Percentiles rank a stretch among this genome's conserved stretches.
phyloP scores from a whole-genome alignment of 2,888 invertebrate species.

The Apamea crenata region DNA sequence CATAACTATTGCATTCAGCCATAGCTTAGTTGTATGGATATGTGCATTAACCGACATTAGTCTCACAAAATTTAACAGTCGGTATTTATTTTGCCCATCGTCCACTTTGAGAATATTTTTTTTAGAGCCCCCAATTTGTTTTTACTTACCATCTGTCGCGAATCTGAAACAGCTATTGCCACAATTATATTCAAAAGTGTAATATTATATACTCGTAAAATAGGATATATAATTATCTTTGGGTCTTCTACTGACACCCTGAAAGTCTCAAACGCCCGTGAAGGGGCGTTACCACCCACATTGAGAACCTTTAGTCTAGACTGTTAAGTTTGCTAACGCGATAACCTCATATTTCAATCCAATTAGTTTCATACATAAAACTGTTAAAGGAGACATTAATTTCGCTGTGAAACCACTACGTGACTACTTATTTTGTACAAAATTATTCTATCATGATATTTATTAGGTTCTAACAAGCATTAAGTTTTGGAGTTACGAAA shows the following conservation, averaged over 20 bases:
- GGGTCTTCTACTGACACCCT: background rate
- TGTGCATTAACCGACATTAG: background rate
- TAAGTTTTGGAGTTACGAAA: background rate
- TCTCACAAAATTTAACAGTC: background rate
- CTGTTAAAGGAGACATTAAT: slow-evolving; percentile 26
- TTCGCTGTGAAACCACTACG: slow-evolving; percentile 11
- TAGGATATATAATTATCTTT: background rate
- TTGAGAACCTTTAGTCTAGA: background rate
- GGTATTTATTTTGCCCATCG: background rate
- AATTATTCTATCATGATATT: slow-evolving; percentile 31
- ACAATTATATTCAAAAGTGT: background rate
- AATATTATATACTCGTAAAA: background rate
- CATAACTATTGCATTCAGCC: background rate
- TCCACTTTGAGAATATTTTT: no score
- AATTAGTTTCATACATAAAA: slow-evolving; percentile 40
- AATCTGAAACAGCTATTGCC: background rate
- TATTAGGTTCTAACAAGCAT: slow-evolving; percentile 14
- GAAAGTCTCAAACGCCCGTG: background rate
- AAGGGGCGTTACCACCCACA: background rate
- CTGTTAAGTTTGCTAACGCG: background rate
- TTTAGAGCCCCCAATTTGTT: no score
- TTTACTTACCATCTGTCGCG: background rate
- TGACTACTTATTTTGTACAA: slow-evolving; percentile 25
- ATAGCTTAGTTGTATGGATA: background rate
- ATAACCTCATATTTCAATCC: slow-evolving; percentile 23